Base-by-base conservation (phyloP, 92 coral and sea anemone genomes). In the Virgularia gustaviana region DNA sequence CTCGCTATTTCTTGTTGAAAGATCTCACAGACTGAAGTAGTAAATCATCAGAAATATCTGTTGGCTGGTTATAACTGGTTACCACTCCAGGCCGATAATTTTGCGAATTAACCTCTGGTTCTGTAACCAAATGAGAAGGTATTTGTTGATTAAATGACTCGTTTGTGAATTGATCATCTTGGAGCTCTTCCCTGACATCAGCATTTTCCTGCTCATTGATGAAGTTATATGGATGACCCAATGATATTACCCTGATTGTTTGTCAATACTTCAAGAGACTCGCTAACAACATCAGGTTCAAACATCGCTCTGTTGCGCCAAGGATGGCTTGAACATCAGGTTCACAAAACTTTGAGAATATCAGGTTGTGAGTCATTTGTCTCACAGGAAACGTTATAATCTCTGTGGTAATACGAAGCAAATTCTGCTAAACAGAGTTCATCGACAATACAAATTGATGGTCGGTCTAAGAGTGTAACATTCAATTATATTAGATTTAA, bases 201-300 rank as follows among this genome's bases (percentile, higher is more conserved):
- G 43, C 54, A 64, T 64, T 64, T 64, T 64, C 71, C 23, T 64
- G 71, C 33, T 64, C 71, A 36, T 64, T 64, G 27, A 64, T 31
- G 54, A 49, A 15, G 38, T 64, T 49, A 64, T 64, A 64, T 4
- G 71, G 38, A 31, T 1, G 25, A 0, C n/a, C n/a, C n/a, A n/a
- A n/a, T 51, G 24, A 29, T 64, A 23, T 0, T 0, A 24, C 41
- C 41, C 2, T 64, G 36, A 16, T 61, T 61, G 39, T 29, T 27
- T 27, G 4, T 61, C 34, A 25, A 39, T 30, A 6, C 41, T 61
- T 61, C 68, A 61, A 61, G 68, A 30, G 68, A 36, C 11, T 61
- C 68, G 10, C 37, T 61, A 4, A 61, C 39, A 5, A 42, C 68
- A 61, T 61, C 68, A 61, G 10, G 68, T 39, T 61, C 68, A 61